phyloP scores from a whole-genome alignment of 2,888 invertebrate genomes.

The Eupithecia centaureata region DNA sequence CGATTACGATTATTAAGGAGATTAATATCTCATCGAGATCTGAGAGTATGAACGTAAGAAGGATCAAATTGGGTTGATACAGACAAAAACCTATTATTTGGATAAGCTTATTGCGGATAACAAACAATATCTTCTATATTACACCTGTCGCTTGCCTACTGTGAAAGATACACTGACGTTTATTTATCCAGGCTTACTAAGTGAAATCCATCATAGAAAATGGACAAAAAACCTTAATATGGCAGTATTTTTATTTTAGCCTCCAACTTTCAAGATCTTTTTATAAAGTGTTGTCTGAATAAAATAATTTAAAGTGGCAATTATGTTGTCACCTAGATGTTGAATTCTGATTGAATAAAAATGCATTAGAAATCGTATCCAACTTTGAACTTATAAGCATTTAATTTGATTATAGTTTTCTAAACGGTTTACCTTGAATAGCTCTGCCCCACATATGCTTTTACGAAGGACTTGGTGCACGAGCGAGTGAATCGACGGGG shows the following conservation, averaged over 20 bases:
- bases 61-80: background rate
- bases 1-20: constrained; percentile 10
- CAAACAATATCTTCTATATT: background rate
- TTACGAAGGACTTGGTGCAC: constrained; percentile 48
- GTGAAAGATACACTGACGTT: background rate
- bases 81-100: background rate
- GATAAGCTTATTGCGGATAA: background rate
- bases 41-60: background rate
- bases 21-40: constrained; percentile 26
- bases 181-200: background rate
- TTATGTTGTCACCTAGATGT: background rate
- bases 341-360: background rate
- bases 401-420: background rate
- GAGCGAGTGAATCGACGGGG: constrained; percentile 46
- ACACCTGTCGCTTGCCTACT: background rate
- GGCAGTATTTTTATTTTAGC: background rate
- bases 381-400: background rate
- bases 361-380: background rate
- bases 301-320: background rate
- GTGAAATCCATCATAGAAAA: background rate
- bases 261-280: background rate
- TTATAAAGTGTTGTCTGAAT: background rate
- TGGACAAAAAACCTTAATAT: background rate
- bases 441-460: constrained; percentile 28
- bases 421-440: constrained; percentile 8